Evolutionary conservation across 2,888 invertebrate species (phyloP).

Genomic region (Nudaria mundana): DNA sequence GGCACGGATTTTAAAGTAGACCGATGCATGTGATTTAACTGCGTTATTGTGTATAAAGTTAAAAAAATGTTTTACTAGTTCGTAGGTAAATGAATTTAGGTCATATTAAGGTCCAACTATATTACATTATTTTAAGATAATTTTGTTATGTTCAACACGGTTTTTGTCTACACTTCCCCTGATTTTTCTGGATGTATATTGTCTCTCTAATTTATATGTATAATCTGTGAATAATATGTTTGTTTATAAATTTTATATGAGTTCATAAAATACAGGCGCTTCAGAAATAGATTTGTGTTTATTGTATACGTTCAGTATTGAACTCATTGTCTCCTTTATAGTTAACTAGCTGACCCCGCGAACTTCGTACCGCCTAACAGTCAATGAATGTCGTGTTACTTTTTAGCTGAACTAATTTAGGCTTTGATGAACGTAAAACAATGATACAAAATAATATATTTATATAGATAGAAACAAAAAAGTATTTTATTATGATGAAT

Average conservation of each 20-base stretch:
- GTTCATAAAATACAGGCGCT: constrained; percentile 27
- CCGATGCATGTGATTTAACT: neutral
- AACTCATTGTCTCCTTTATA: neutral
- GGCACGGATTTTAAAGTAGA: neutral
- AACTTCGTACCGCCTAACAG: too few species aligned
- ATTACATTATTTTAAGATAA: constrained; percentile 15
- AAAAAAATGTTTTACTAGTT: constrained; percentile 25
- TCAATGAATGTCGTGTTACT: too few species aligned
- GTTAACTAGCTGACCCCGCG: too few species aligned
- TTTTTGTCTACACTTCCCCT: neutral
- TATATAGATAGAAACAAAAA: too few species aligned
- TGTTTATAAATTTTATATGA: constrained; percentile 17
- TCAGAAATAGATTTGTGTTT: constrained; percentile 19
- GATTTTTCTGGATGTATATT: constrained; percentile 1
- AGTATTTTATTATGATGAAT: too few species aligned
- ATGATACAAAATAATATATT: too few species aligned
- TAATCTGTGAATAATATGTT: constrained; percentile 9
- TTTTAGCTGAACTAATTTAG: too few species aligned
- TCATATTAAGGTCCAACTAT: constrained; percentile 18
- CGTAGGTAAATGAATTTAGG: constrained; percentile 23
- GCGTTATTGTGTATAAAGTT: neutral
- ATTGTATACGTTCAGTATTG: constrained; percentile 10
- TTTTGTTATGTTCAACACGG: constrained; percentile 1
- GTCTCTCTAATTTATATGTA: neutral
- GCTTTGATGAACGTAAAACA: too few species aligned